phyloP scores from a whole-genome alignment of 2,113 vertebrate species.

The Notarius lentiginosus region DNA sequence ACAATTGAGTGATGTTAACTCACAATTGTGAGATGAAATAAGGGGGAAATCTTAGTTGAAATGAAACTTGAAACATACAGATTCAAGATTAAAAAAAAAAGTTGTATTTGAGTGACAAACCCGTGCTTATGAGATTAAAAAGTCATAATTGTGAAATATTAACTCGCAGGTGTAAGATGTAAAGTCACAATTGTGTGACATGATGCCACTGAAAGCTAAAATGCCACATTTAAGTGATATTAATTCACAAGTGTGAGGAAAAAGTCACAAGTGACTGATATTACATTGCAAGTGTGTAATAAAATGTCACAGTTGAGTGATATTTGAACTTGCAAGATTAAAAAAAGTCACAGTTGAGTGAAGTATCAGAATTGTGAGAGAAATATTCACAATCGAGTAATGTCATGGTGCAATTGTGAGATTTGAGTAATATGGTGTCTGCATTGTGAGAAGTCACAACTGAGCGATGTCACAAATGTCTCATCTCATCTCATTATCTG shows the following conservation, averaged over 20 bases:
- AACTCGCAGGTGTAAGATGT: neutral
- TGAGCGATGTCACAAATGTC: neutral
- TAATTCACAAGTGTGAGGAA: neutral
- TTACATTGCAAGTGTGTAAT: no score
- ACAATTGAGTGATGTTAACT: no score
- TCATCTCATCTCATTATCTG: no score
- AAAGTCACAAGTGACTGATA: neutral
- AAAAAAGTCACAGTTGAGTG: no score
- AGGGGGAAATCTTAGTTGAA: no score
- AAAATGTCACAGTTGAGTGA: neutral
- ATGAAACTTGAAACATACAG: no score
- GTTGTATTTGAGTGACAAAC: no score
- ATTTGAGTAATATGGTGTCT: neutral
- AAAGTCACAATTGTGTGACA: neutral
- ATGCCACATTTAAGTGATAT: neutral
- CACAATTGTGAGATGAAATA: neutral
- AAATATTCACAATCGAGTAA: neutral
- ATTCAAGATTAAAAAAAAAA: no score
- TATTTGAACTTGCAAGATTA: no score
- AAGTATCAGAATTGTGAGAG: neutral
- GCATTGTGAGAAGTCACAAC: neutral
- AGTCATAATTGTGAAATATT: neutral
- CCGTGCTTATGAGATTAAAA: neutral
- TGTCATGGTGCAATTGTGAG: neutral
- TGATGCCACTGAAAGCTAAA: neutral